A percentile compares a stretch with the other conserved stretches of the same genome.
These are phyloP conservation scores for Gavialis gangeticus DNA, from an alignment of 2,113 vertebrate species.

Conservation along the genomic window DNA sequence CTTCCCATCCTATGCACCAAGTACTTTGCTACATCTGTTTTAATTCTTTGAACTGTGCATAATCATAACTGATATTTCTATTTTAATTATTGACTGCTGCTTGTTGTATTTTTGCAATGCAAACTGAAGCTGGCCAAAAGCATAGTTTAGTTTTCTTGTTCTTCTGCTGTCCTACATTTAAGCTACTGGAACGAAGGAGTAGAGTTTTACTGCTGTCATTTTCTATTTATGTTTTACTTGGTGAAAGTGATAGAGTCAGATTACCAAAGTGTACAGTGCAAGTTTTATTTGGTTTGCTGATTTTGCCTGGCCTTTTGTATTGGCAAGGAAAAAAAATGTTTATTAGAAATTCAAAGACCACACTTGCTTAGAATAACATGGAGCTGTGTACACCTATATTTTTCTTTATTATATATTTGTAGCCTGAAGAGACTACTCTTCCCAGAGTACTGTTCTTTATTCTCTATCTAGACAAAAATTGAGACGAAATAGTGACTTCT, in stretches of 20 bases:
- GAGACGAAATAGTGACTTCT: not conserved
- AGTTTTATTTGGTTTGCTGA: not conserved
- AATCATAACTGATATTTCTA: not conserved
- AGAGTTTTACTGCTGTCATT: conserved; percentile 51
- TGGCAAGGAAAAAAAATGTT: not conserved
- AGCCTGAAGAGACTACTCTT: not conserved
- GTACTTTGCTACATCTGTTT: not conserved
- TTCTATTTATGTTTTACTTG: conserved; percentile 44
- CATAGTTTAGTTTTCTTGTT: not conserved
- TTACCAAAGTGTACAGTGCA: not conserved
- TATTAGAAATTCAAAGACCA: not conserved
- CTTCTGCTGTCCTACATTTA: conserved; percentile 28
- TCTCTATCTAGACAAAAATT: not conserved
- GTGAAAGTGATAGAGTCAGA: not conserved
- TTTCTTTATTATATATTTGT: not conserved
- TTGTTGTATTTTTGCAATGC: not conserved
- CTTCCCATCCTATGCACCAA: not conserved
- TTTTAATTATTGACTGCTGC: not conserved
- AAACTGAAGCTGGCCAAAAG: not conserved
- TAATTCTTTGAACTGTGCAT: not conserved
- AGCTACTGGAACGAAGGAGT: conserved; percentile 1
- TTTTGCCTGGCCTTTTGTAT: not conserved
- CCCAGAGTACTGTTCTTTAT: not conserved
- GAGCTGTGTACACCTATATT: not conserved
- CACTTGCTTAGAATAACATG: not conserved